phyloP scores from a whole-genome alignment of 2,888 invertebrate species.

The Pycnomerus fuliginosus region DNA sequence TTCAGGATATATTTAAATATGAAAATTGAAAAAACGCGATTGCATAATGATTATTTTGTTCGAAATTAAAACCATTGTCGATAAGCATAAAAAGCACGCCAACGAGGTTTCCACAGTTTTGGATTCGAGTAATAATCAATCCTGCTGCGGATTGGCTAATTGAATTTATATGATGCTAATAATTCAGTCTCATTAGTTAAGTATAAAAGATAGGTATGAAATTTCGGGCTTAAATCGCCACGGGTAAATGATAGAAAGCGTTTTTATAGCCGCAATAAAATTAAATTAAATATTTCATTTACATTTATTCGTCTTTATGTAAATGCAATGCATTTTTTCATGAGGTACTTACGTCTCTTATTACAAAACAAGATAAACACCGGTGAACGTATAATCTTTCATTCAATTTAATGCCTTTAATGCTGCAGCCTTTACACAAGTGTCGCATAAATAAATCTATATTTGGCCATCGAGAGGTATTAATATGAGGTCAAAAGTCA shows the following conservation, averaged over 20 bases:
- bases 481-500: conserved; percentile 19
- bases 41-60: too few species aligned
- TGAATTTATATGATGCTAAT: too few species aligned
- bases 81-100: too few species aligned
- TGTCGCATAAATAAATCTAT: conserved; percentile 22
- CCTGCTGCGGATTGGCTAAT: too few species aligned
- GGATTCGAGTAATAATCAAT: too few species aligned
- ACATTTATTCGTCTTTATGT: conserved; percentile 23
- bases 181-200: too few species aligned
- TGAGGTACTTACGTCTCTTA: conserved; percentile 19
- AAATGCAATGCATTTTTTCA: conserved; percentile 19
- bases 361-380: conserved; percentile 20
- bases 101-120: too few species aligned
- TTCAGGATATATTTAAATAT: too few species aligned
- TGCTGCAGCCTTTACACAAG: conserved; percentile 13
- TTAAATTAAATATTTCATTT: conserved; percentile 24
- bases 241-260: conserved; percentile 17
- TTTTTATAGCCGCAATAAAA: conserved; percentile 22
- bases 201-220: too few species aligned
- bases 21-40: too few species aligned
- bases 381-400: conserved; percentile 18
- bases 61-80: too few species aligned
- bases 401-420: conserved; percentile 10
- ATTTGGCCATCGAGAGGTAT: conserved; percentile 15
- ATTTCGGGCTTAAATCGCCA: too few species aligned